A percentile compares a stretch with the other conserved stretches of the same genome.
Conservation (phyloP, 2,797 vertebrate species). For the Poecile montanus region DNA sequence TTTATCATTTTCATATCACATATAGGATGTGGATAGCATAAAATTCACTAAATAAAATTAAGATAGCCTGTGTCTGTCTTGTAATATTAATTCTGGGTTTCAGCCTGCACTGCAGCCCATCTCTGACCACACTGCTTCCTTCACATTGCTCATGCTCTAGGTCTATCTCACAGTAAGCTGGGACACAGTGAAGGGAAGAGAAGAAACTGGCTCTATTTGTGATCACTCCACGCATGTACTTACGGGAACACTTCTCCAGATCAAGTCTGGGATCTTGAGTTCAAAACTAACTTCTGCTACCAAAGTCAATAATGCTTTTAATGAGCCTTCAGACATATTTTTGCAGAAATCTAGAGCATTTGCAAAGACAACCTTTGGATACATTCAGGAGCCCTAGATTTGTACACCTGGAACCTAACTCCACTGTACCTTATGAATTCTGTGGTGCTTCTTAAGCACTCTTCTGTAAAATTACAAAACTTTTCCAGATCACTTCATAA, state of each 20-base stretch:
- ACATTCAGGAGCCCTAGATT: background rate
- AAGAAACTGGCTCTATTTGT: background rate
- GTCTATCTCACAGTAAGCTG: background rate
- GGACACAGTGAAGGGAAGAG: background rate
- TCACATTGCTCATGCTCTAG: background rate
- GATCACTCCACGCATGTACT: background rate
- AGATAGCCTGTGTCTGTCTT: background rate
- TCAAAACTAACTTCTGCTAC: background rate
- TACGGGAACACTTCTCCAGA: background rate
- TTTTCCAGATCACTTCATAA: background rate
- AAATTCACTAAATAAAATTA: background rate
- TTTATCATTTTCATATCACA: background rate
- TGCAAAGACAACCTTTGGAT: background rate
- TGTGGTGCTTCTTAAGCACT: background rate
- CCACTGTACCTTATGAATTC: background rate
- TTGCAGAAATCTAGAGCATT: background rate
- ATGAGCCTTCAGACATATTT: background rate
- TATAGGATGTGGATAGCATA: background rate
- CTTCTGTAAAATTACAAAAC: background rate
- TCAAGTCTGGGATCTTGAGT: background rate
- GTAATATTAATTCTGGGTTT: background rate
- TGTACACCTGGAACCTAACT: background rate
- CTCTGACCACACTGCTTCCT: background rate
- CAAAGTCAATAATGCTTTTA: background rate
- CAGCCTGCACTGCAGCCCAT: background rate